Base-by-base conservation (phyloP, 2,113 vertebrate species). In the Haemorhous mexicanus region DNA sequence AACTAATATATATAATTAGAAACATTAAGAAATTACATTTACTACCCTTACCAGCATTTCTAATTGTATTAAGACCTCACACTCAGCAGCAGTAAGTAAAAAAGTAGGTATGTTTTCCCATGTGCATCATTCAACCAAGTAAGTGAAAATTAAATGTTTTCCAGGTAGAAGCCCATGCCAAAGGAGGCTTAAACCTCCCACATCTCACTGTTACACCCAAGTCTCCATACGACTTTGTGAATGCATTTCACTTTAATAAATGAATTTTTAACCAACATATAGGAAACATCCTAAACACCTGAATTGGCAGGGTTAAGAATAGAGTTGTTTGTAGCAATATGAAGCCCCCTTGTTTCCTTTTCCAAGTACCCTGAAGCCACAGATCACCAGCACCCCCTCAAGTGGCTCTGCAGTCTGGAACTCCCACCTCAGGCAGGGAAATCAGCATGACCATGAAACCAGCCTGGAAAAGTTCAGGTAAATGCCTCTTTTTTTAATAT, bases 401-500 rank as follows among this genome's bases (percentile, higher is more conserved):
- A 94, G 96, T 91, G 81, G 70, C 66, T 85, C 84, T 87, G 74
- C 87, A 95, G 77, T 50, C 66, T 69, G 41, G 61, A 92, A 52
- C 16, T 10, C n/a, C 77, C 46, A 84, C 13, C 52, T 61, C 33
- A 85, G 49, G 82, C 53, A 93, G 85, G 63, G 79, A 35, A 93
- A 84, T 41, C 61, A 94, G 68, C 17, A 62, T 3, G 1, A 86
- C 33, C n/a, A 59, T 2, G 62, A 81, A 88, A 95, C 61, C 91
- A 97, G 94, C 75, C 94, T 84, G 44, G 61, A 82, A 52, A 96
- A 84, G 94, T 91, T 77, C 53, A 90, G 94, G 84, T 96, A 97
- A 96, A 95, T 97, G 95, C 95, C 97, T 97, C 96, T 98, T 97
- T 98, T 97, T 98, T 97, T 94, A 97, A 97, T 97, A 97, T 97